Conservation (phyloP, 2,797 vertebrate species). For the Arrhamphus sclerolepis region DNA sequence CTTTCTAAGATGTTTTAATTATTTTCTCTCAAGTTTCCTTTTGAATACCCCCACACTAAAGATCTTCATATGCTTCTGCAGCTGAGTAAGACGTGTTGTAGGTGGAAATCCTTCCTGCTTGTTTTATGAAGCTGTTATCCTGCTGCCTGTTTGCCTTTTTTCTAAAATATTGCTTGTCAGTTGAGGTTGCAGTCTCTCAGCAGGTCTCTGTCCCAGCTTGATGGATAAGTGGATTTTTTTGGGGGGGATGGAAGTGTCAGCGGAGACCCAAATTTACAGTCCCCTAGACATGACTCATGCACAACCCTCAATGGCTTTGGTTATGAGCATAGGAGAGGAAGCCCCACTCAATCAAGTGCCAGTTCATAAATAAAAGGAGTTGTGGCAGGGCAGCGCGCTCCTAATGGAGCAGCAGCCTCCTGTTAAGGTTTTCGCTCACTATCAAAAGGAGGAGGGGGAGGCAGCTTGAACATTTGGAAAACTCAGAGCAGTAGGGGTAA, state of each 20-base stretch:
- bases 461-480: constrained; percentile 68
- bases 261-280: constrained; percentile 74
- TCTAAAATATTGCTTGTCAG: constrained; percentile 34
- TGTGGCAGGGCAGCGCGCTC: constrained; percentile 67
- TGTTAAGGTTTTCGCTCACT: constrained; percentile 71
- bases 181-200: constrained; percentile 42
- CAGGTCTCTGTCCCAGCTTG: constrained; percentile 56
- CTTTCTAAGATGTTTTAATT: too few relatives aligned
- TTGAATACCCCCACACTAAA: constrained; percentile 21
- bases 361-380: constrained; percentile 80
- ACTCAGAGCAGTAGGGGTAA: constrained; percentile 67
- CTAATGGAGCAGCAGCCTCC: constrained; percentile 71
- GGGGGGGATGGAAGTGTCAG: constrained; percentile 68
- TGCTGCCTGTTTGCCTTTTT: neutral
- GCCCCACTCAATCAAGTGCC: constrained; percentile 79
- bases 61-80: neutral
- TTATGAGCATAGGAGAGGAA: constrained; percentile 74
- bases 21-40: neutral
- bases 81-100: constrained; percentile 1
- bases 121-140: constrained; percentile 13
- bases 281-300: constrained; percentile 76
- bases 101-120: constrained; percentile 3
- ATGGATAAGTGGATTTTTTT: constrained; percentile 78
- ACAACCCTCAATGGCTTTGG: constrained; percentile 66
- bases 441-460: constrained; percentile 34